Base-by-base conservation (phyloP, 2,113 vertebrate species). In the Cyrtonyx montezumae region DNA sequence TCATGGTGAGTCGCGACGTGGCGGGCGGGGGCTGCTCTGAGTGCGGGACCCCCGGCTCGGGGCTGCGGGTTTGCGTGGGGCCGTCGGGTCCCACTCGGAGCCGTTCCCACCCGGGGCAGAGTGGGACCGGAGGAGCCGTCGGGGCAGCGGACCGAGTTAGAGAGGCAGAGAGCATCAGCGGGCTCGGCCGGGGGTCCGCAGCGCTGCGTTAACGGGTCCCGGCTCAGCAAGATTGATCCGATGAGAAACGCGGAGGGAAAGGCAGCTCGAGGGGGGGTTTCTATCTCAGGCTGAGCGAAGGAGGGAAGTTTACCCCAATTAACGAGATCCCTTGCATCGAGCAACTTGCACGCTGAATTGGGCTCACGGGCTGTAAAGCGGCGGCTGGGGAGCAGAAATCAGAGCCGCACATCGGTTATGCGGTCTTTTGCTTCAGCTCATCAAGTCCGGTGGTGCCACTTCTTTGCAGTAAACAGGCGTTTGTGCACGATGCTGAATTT, bases 1-100 rank as follows among this genome's bases (percentile, higher is more conserved):
- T 99, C 87, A 97, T 99, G 98, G 98, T 99, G 94, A 98, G 98
- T 98, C 34, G 65, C 49, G 3, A 40, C 20, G 12, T 6, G 18
- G 17, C 17, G 34, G 51, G 32, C 46, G 53, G 11, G 34, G 43
- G 43, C 19, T 1, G 46, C 59, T 22, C 26, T 17, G 25, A 34
- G 19, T 37, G 3, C 2, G 13, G 32, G 9, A 13, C 28, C 55
- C 19, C 4, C n/a, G 25, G 15, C 32, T 11, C 2, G 62, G 70
- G 66, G 59, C 13, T n/a, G 76, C 7, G 22, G 8, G 43, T 12
- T n/a, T 12, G 40, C 1, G 49, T 3, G 14, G 26, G 26, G 56
- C 61, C 23, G 26, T 8, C 28, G 5, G 36, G 9, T 5, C 49
- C 28, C 11, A 7, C 9, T n/a, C 32, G 19, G 25, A 28, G 43